These are phyloP conservation scores for Cataglyphis hispanica DNA, from an alignment of 1,140 invertebrate genomes.

Conservation along the genomic window DNA sequence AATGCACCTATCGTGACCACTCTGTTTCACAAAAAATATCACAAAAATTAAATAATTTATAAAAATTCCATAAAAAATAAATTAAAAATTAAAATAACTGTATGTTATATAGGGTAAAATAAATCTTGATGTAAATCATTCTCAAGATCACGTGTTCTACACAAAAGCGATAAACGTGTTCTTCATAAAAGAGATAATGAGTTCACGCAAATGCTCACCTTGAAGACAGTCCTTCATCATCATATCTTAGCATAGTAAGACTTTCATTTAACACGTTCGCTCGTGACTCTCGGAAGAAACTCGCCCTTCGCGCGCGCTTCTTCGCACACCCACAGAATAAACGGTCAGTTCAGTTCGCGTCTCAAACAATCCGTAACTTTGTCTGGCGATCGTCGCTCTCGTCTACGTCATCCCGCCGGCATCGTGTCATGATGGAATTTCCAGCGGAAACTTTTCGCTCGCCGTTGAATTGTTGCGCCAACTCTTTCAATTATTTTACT, in stretches of 20 bases:
- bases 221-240: conserved; percentile 54
- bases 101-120: background rate
- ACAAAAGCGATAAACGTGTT: background rate
- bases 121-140: background rate
- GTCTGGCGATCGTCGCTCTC: background rate
- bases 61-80: background rate
- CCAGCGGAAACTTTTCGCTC: conserved; percentile 22
- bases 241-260: conserved; percentile 77
- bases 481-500: background rate
- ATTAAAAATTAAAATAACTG: background rate
- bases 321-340: background rate
- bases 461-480: background rate
- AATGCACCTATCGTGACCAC: background rate
- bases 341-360: background rate
- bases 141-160: background rate
- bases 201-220: conserved; percentile 65
- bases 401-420: background rate
- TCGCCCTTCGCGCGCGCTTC: background rate
- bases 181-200: background rate
- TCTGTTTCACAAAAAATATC: background rate
- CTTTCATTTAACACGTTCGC: conserved; percentile 64
- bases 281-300: conserved; percentile 29
- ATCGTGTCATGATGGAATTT: conserved; percentile 32
- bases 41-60: background rate
- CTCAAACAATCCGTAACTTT: conserved; percentile 33